Base-by-base conservation (phyloP, 2,888 invertebrate species). In the Isoperla grammatica region DNA sequence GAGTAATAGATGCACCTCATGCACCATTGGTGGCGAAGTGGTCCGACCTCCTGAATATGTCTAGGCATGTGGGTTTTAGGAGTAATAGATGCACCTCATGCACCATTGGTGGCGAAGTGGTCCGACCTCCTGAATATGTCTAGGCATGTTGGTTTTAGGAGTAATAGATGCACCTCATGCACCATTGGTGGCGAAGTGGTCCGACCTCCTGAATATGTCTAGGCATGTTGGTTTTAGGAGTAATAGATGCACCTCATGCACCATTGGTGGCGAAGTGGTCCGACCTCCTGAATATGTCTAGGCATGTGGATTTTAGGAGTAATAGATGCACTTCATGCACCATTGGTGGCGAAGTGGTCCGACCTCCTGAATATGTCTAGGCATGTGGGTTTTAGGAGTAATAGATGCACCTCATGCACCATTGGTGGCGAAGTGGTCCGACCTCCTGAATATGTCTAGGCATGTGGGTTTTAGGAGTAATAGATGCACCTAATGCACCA, bases 401-500 rank as follows among this genome's bases (percentile, higher is more conserved):
- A n/a, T n/a, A n/a, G n/a, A n/a, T n/a, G n/a, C n/a, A 67, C 37
- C 64, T 22, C 49, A 67, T 66, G 20, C 64, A 65, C 64, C 64
- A 66, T 19, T 65, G 65, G 19, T 66, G 62, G 15, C 65, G 50
- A 42, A 57, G 42, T 13, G 65, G 65, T 42, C 64, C 64, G 59
- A 67, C 66, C 20, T 59, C 45, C 54, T 48, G 42, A 5, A 66
- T 65, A 53, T 66, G 64, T 5, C 11, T 9, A 17, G 63, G 61
- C n/a, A 67, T 29, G 46, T 67, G 67, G n/a, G n/a, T n/a, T n/a
- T n/a, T n/a, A n/a, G n/a, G n/a, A n/a, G n/a, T n/a, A n/a, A n/a
- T n/a, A n/a, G n/a, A n/a, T n/a, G n/a, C n/a, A 67, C 37, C 64
- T 22, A 45, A 67, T 66, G 20, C 64, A 65, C 64, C 64, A 66